A percentile compares a stretch with the other conserved stretches of the same genome.
Conservation (phyloP, 1,140 invertebrate species). For the Pinna nobilis region DNA sequence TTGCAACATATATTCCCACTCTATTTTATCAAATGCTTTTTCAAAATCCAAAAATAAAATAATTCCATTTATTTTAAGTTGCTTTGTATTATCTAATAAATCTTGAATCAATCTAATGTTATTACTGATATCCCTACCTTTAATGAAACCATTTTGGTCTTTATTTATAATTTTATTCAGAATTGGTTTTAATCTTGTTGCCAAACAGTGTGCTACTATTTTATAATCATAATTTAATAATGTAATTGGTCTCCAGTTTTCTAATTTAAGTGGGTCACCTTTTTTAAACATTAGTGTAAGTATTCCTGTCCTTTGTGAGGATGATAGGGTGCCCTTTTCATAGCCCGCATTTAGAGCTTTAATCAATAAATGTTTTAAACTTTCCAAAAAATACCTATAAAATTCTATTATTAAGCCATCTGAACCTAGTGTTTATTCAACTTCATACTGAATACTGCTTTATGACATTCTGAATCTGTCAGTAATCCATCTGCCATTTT, state of each 20-base stretch:
- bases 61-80: no score
- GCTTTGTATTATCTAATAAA: no score
- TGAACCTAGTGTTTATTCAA: slow-evolving; percentile 5
- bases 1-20: no score
- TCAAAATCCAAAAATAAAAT: no score
- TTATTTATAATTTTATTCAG: not conserved
- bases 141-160: no score
- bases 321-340: not conserved
- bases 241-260: slow-evolving; percentile 23
- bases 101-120: no score
- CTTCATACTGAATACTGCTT: slow-evolving; percentile 1
- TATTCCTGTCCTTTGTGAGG: slow-evolving; percentile 10
- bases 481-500: not conserved
- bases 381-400: slow-evolving; percentile 14
- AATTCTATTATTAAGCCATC: slow-evolving; percentile 20
- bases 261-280: not conserved
- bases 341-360: slow-evolving; percentile 5
- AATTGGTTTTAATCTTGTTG: not conserved
- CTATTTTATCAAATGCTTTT: no score
- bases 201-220: slow-evolving; percentile 2
- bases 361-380: not conserved
- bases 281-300: slow-evolving; percentile 15
- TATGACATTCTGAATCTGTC: not conserved
- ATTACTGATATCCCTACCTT: no score
- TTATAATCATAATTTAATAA: slow-evolving; percentile 17